A percentile compares a stretch with the other conserved stretches of the same genome.
phyloP scores from a whole-genome alignment of 2,113 vertebrate genomes.

The Amazona vittata region DNA sequence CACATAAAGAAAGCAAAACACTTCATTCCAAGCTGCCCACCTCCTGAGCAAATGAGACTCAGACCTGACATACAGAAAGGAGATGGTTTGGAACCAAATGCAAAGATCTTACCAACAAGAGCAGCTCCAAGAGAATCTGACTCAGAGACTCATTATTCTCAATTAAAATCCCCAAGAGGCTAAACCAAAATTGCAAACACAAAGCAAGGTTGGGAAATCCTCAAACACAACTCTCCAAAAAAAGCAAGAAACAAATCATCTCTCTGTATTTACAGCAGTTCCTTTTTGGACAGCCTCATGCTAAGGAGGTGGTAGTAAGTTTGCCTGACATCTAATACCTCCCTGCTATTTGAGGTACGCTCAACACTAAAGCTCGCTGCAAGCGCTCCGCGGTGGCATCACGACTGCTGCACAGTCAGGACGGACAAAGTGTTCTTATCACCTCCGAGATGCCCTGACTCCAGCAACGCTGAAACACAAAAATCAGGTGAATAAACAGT shows the following conservation, averaged over 20 bases:
- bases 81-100: neutral
- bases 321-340: neutral
- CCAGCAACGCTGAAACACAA: neutral
- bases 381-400: neutral
- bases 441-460: neutral
- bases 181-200: neutral
- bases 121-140: neutral
- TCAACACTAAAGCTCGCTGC: neutral
- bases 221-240: neutral
- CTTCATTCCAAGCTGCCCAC: neutral
- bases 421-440: neutral
- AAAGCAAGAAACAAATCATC: neutral
- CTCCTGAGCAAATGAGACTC: neutral
- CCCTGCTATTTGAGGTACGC: neutral
- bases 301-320: neutral
- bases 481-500: constrained; percentile 63
- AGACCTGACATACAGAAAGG: neutral
- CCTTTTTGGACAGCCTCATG: neutral
- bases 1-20: fast-evolving
- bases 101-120: neutral
- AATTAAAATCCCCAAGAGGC: neutral
- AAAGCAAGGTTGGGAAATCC: neutral
- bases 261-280: neutral
- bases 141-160: neutral
- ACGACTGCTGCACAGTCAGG: neutral